These are phyloP conservation scores for Magallana ariakensis DNA, from an alignment of 1,140 invertebrate genomes.

Conservation along the genomic window DNA sequence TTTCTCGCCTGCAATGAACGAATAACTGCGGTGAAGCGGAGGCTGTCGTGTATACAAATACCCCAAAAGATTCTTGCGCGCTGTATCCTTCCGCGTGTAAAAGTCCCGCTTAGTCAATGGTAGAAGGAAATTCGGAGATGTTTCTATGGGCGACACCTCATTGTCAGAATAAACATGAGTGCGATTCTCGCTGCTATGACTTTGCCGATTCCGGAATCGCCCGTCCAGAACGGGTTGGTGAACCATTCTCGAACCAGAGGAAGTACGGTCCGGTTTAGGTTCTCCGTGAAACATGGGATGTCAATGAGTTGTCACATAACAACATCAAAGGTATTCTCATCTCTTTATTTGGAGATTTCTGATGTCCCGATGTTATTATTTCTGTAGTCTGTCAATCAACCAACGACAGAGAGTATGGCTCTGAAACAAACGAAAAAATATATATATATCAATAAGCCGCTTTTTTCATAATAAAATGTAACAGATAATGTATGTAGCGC, in stretches of 20 bases:
- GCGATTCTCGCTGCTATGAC: not conserved
- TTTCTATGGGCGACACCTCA: not conserved
- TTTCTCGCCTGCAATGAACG: conserved; percentile 38
- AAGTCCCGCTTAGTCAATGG: conserved; percentile 21
- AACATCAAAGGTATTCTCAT: not conserved
- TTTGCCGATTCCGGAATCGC: not conserved
- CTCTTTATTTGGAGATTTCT: not conserved
- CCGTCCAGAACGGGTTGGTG: not conserved
- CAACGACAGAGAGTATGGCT: too few relatives aligned
- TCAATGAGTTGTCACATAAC: not conserved
- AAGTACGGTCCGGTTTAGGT: not conserved
- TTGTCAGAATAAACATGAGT: conserved; percentile 1
- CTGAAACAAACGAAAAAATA: too few relatives aligned
- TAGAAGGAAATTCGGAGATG: not conserved
- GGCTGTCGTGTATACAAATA: conserved; percentile 39
- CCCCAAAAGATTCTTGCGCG: conserved; percentile 23
- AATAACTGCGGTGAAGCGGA: conserved; percentile 34
- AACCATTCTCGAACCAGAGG: not conserved
- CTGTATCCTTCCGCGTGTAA: conserved; percentile 36
- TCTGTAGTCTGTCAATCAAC: not conserved
- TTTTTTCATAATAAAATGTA: too few relatives aligned
- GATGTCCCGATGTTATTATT: not conserved
- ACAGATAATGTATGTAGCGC: too few relatives aligned
- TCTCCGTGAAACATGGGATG: conserved; percentile 4
- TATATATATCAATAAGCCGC: too few relatives aligned